Conservation (phyloP, 2,797 vertebrate species). For the Tokudaia tokunoshimensis region DNA sequence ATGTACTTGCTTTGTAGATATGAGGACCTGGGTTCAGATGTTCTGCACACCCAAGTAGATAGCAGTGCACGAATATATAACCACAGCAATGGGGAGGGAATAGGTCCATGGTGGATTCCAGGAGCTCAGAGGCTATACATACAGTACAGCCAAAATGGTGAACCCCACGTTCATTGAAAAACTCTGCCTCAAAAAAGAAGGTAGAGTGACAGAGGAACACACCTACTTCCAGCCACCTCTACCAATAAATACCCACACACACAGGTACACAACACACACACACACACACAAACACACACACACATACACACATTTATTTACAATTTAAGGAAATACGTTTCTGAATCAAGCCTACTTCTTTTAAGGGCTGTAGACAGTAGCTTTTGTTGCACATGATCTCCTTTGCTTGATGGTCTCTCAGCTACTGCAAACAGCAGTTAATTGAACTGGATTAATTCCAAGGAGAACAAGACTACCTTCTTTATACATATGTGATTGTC, state of each 20-base stretch:
- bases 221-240: not conserved
- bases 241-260: not conserved
- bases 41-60: not conserved
- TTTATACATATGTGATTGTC: not conserved
- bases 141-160: not conserved
- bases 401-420: slow-evolving; percentile 13
- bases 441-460: slow-evolving; percentile 65
- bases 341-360: not conserved
- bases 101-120: not conserved
- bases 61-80: not conserved
- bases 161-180: not conserved
- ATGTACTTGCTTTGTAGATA: not conserved
- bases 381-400: not conserved
- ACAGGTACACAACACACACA: not conserved
- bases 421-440: slow-evolving; percentile 24
- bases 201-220: not conserved
- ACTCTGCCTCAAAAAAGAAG: not conserved
- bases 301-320: not conserved
- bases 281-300: not conserved
- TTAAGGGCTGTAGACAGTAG: slow-evolving; percentile 21
- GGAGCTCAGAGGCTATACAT: not conserved
- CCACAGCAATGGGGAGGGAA: not conserved
- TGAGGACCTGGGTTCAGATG: not conserved
- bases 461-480: not conserved
- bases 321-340: not conserved